phyloP scores from a whole-genome alignment of 2,888 invertebrate genomes.

The Caenorhabditis becei region DNA sequence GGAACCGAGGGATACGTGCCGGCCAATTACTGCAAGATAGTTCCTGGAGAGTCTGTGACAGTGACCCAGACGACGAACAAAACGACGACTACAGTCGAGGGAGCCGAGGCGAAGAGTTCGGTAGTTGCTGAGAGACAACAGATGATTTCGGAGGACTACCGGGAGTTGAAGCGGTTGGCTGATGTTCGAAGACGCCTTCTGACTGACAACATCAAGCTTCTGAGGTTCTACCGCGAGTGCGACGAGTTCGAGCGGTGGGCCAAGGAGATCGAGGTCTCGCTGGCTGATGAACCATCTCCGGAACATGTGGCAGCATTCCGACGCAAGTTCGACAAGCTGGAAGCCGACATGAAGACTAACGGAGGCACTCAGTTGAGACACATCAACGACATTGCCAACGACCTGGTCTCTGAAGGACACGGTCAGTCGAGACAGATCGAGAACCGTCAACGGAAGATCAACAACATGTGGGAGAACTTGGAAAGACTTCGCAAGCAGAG shows the following conservation, averaged over 20 bases:
- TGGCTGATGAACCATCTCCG: constrained; percentile 89
- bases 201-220: constrained; percentile 92
- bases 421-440: constrained; percentile 82
- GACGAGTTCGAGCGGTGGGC: constrained; percentile 98
- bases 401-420: constrained; percentile 90
- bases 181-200: constrained; percentile 86
- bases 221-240: constrained; percentile 93
- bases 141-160: constrained; percentile 72
- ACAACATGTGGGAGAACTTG: constrained; percentile 85
- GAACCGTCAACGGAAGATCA: constrained; percentile 85
- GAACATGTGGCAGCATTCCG: constrained; percentile 94
- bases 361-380: constrained; percentile 90
- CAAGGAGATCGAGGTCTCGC: constrained; percentile 92
- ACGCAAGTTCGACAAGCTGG: constrained; percentile 86
- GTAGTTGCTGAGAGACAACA: constrained; percentile 76
- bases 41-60: constrained; percentile 73
- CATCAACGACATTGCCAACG: constrained; percentile 91
- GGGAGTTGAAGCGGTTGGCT: constrained; percentile 87
- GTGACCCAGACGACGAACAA: constrained; percentile 66
- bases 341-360: constrained; percentile 92
- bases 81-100: constrained; percentile 60
- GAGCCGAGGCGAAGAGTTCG: constrained; percentile 62
- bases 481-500: constrained; percentile 69
- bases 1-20: constrained; percentile 97
- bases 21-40: constrained; percentile 86